Percentiles rank a stretch among this genome's conserved stretches.
phyloP scores from a whole-genome alignment of 2,888 invertebrate genomes.

The Ormyrus thymus region DNA sequence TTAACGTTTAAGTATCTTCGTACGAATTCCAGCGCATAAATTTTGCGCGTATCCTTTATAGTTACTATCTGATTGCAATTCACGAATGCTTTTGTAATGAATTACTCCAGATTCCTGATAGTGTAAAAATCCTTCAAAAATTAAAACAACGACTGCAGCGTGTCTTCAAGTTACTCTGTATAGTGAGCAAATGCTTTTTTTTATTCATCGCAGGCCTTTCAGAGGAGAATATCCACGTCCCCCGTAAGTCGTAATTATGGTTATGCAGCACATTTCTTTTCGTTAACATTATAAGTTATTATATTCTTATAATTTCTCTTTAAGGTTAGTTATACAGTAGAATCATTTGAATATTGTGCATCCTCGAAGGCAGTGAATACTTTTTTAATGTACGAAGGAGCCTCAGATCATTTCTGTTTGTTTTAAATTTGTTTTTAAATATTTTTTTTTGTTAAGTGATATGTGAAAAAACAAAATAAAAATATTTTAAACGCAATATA shows the following conservation, averaged over 20 bases:
- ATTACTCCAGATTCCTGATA: conserved; percentile 43
- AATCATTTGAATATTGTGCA: conserved; percentile 9
- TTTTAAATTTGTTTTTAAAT: not conserved
- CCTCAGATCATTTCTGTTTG: conserved; percentile 6
- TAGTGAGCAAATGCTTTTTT: conserved; percentile 60
- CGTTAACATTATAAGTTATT: conserved; percentile 22
- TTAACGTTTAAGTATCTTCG: conserved; percentile 34
- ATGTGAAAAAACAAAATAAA: not conserved
- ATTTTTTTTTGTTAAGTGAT: not conserved
- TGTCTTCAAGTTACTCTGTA: conserved; percentile 35
- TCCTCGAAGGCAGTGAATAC: conserved; percentile 24
- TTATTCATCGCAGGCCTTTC: conserved; percentile 77
- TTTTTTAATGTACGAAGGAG: conserved; percentile 17
- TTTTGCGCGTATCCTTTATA: not conserved
- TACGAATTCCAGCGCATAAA: conserved; percentile 29
- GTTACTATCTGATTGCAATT: conserved; percentile 20
- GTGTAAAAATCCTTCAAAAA: conserved; percentile 15
- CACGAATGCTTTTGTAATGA: conserved; percentile 36
- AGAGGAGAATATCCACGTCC: conserved; percentile 80
- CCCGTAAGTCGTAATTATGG: conserved; percentile 78
- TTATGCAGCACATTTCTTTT: conserved; percentile 30
- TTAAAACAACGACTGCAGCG: conserved; percentile 11
- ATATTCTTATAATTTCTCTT: conserved; percentile 22
- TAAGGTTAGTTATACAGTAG: conserved; percentile 26
- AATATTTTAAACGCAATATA: not conserved